Base-by-base conservation (phyloP, 2,797 vertebrate genomes). In the Cossypha niveicapilla region DNA sequence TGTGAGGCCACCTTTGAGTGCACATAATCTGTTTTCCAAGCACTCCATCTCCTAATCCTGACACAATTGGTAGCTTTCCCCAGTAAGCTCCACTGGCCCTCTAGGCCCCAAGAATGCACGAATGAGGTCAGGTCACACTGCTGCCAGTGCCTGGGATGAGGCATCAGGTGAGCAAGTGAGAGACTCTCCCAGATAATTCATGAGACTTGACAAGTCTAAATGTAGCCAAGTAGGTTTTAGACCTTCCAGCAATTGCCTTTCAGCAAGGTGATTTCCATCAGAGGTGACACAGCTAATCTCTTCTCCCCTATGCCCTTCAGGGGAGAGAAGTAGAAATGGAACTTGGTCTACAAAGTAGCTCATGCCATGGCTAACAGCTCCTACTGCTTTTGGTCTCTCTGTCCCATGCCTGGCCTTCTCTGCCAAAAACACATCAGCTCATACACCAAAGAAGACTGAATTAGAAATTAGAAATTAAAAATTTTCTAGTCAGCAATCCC, bases 191-290 rank as follows among this genome's bases (percentile, higher is more conserved):
- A 80, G 45, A 35, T 90, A 86, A 86, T 83, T 74, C 53, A 79
- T 50, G 45, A 86, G 48, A 86, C 35, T 47, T 94, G 32, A 87
- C 72, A 91, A 85, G 78, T 73, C 75, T 93, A 72, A 93, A 93
- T 66, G 72, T 27, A 87, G 78, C 66, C 93, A 83, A 61, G 88
- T 91, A 54, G 50, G 77, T 77, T 89, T 91, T 72, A 87, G 71
- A 80, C 75, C 78, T 94, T 83, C 63, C 44, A 89, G 86, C 22
- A 2, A 86, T 77, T 95, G 62, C 54, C 68, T 86, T 68, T 58
- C 81, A 86, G 91, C 65, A 74, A 81, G 25, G 0, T 91, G 78
- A 95, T 91, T 83, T 87, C 81, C 75, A 91, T 82, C 90, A 89
- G 17, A 82, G 84, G 42, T 92, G 86, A 92, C 87, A 70, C 61